Conservation (phyloP, 2,888 invertebrate species). For the Patella pellucida region DNA sequence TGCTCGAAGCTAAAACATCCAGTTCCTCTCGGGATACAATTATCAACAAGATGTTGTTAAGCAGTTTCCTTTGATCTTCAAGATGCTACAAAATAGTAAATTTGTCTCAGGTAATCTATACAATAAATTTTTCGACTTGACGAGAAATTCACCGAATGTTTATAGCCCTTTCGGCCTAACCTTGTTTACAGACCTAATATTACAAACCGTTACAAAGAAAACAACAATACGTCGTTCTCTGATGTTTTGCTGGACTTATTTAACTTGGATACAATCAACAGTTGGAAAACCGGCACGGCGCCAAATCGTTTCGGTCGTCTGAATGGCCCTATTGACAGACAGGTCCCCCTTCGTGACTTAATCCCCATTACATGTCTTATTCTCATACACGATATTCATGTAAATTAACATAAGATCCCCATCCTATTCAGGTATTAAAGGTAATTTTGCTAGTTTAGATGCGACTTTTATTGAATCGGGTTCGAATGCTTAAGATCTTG, state of each 20-base stretch:
- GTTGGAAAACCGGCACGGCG: not conserved
- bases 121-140: slow-evolving; percentile 9
- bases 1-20: no score
- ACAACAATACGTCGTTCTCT: not conserved
- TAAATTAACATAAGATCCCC: no score
- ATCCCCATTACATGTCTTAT: not conserved
- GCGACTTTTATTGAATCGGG: no score
- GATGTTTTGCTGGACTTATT: slow-evolving; percentile 5
- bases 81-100: not conserved
- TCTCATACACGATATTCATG: no score
- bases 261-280: slow-evolving; percentile 1
- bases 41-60: no score
- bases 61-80: not conserved
- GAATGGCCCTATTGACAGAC: not conserved
- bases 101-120: slow-evolving; percentile 1
- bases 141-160: not conserved
- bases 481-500: no score
- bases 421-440: no score
- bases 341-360: not conserved
- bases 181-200: not conserved
- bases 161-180: not conserved
- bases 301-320: not conserved
- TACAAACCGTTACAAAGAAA: slow-evolving; percentile 1
- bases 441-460: no score
- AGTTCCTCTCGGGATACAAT: no score